Evolutionary conservation across 2,888 invertebrate species (phyloP), one percentile per base, ranked within the genome.

Genomic region (Drosophila nigricruria): DNA sequence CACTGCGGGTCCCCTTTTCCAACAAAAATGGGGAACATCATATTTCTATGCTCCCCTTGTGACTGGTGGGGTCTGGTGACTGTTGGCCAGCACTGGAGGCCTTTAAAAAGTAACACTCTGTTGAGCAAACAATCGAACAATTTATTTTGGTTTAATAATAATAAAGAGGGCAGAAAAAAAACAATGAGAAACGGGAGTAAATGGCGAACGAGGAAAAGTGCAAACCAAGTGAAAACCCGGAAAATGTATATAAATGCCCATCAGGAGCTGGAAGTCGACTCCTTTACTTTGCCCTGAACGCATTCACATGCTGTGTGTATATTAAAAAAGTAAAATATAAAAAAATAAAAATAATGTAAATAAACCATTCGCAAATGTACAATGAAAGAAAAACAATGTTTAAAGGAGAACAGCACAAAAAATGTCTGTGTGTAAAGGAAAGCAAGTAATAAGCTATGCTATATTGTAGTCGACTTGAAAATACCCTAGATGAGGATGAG

Each of bases 81-180:
- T 32, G 56, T 0, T 32, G 49, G 30, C 38, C n/a, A 25, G 34
- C 12, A 52, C 30, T 66, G 58, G 23, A 64, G 70, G 68, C 79
- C 77, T 77, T 79, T 77, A 72, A 80, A 82, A 72, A 78, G 77
- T 80, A 81, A 82, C 77, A 79, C 82, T 78, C 80, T 72, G 82
- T 74, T 80, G 73, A 76, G 49, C 78, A 82, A 82, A 82, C 81
- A 82, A 71, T 72, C 78, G 72, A 71, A 76, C 70, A 74, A 82
- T 82, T 82, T 82, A 82, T 82, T 74, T 80, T 74, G 76, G 70
- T 80, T 81, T 82, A 74, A 81, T 79, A 82, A 78, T 71, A 79
- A 81, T 78, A 79, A 79, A 73, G 67, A 61, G 65, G 64, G 53
- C 54, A 60, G 40, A 42, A 5, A 30, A 47, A 77, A 77, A 70